A percentile compares a stretch with the other conserved stretches of the same genome.
Conservation (phyloP, 2,888 invertebrate genomes). For the Nycteola revayana region DNA sequence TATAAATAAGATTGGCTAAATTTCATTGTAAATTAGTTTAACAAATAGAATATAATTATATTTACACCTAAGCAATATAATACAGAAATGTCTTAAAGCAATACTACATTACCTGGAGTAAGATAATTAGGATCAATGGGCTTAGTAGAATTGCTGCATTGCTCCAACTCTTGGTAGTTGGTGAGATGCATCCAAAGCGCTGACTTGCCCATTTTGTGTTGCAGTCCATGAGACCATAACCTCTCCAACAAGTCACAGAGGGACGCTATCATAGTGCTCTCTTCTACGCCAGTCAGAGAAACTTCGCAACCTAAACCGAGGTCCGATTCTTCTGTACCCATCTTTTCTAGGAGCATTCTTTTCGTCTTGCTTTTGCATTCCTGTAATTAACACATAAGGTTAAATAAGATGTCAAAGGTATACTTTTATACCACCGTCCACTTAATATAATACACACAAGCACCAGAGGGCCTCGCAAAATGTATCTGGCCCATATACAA, state of each 20-base stretch:
- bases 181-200: conserved; percentile 98
- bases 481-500: no score
- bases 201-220: conserved; percentile 97
- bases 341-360: conserved; percentile 98
- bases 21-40: no score
- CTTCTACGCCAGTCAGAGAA: conserved; percentile 90
- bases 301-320: conserved; percentile 93
- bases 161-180: conserved; percentile 93
- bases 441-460: no score
- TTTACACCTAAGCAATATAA: no score
- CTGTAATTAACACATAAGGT: conserved; percentile 78
- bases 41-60: no score
- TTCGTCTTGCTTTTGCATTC: conserved; percentile 98
- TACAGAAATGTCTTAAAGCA: no score
- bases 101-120: conserved; percentile 80
- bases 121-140: conserved; percentile 79
- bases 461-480: no score
- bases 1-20: no score
- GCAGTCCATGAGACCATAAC: conserved; percentile 98
- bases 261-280: conserved; percentile 98
- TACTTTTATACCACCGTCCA: no score
- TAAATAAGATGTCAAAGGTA: no score
- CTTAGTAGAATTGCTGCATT: conserved; percentile 79
- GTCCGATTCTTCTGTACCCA: conserved; percentile 98
- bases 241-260: conserved; percentile 98